A percentile compares a stretch with the other conserved stretches of the same genome.
These are phyloP conservation scores for Noctua janthina DNA, from an alignment of 2,888 invertebrate genomes.

Conservation along the genomic window DNA sequence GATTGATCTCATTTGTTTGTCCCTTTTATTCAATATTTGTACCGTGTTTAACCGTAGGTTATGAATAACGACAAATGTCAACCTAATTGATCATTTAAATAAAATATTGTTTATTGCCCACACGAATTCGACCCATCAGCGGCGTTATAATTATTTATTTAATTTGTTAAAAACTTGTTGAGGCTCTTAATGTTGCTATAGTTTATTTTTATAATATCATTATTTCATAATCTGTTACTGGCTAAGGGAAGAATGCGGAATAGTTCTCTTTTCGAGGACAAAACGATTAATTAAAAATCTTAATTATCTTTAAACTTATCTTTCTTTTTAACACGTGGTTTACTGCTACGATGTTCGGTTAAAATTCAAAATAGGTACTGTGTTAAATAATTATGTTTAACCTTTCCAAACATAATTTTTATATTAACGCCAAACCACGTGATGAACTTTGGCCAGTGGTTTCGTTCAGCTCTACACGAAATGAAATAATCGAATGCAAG, in stretches of 20 bases:
- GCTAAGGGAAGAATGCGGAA: slow-evolving; percentile 32
- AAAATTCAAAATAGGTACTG: not conserved
- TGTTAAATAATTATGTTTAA: not conserved
- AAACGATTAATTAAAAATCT: slow-evolving; percentile 1
- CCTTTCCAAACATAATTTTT: not conserved
- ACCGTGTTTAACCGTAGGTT: not conserved
- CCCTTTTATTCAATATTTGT: slow-evolving; percentile 14
- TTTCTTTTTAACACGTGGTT: not conserved
- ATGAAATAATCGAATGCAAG: not conserved
- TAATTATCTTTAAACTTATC: not conserved
- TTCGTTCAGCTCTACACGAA: not conserved
- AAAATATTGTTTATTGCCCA: slow-evolving; percentile 25
- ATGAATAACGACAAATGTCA: slow-evolving; percentile 29
- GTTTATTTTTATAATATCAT: not conserved
- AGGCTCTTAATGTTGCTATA: not conserved
- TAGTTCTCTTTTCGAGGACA: not conserved
- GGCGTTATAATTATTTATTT: slow-evolving; percentile 25
- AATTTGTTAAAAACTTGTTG: slow-evolving; percentile 24
- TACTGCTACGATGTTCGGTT: not conserved
- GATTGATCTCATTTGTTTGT: slow-evolving; percentile 1
- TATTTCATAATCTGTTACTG: not conserved
- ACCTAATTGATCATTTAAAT: slow-evolving; percentile 42
- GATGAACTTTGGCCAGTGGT: not conserved
- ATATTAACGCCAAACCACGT: not conserved
- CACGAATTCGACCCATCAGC: not conserved